Evolutionary conservation across 2,888 invertebrate species (phyloP).

Genomic region (Cephus pulcher): DNA sequence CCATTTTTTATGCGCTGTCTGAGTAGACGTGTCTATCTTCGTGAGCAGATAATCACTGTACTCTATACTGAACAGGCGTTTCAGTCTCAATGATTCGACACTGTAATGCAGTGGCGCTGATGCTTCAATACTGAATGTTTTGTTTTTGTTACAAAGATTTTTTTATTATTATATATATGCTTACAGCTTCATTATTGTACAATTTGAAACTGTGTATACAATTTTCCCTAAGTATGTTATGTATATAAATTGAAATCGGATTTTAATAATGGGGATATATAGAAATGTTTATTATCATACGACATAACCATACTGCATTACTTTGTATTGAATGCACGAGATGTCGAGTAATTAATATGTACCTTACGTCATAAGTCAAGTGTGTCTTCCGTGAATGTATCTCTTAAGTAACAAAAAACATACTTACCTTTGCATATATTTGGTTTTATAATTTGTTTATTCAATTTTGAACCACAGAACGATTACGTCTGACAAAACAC

Average conservation of each 20-base stretch:
- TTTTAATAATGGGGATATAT: neutral
- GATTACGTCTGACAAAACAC: neutral
- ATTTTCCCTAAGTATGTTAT: neutral
- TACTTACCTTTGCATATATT: neutral
- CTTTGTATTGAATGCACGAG: neutral
- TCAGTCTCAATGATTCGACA: neutral
- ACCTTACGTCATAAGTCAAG: neutral
- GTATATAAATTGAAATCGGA: neutral
- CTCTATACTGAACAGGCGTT: neutral
- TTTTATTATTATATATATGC: neutral
- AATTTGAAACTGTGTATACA: neutral
- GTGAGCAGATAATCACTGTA: neutral
- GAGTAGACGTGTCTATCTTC: neutral
- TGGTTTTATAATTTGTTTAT: neutral
- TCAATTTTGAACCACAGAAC: neutral
- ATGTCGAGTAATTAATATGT: neutral
- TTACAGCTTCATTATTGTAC: neutral
- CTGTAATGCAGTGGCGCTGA: neutral
- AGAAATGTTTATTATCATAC: neutral
- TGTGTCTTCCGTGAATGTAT: neutral
- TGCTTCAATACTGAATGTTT: neutral
- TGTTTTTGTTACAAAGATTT: neutral
- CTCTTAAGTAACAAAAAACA: neutral
- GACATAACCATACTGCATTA: neutral
- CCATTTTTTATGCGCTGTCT: neutral